Conservation (phyloP, 1,140 invertebrate species). For the Drosophila varians region DNA sequence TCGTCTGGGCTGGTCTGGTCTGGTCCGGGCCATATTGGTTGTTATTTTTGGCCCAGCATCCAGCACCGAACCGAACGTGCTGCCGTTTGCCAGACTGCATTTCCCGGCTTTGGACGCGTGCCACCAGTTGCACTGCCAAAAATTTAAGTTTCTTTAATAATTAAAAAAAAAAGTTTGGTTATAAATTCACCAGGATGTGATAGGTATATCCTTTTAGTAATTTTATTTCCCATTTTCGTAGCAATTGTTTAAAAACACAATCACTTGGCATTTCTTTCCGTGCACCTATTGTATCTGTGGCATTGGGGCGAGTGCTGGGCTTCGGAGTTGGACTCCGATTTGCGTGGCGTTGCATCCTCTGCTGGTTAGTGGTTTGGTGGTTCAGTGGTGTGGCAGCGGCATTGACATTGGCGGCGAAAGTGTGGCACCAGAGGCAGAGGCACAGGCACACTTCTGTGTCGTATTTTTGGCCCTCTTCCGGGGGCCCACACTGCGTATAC, state of each 20-base stretch:
- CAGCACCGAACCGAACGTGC: slow-evolving; percentile 45
- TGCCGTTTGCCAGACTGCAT: slow-evolving; percentile 35
- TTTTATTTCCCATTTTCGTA: no score
- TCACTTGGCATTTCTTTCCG: no score
- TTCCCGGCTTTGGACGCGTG: slow-evolving; percentile 32
- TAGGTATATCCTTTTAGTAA: no score
- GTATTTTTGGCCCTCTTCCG: slow-evolving; percentile 64
- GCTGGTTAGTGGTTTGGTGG: slow-evolving; percentile 17
- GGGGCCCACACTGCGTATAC: slow-evolving; percentile 65
- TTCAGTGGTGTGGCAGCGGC: slow-evolving; percentile 44
- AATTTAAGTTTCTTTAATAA: background rate
- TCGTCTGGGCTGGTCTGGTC: slow-evolving; percentile 13
- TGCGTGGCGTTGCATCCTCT: slow-evolving; percentile 56
- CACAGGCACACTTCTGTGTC: slow-evolving; percentile 36
- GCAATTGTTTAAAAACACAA: no score
- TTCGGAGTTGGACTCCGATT: slow-evolving; percentile 34
- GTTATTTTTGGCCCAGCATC: slow-evolving; percentile 75
- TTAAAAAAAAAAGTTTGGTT: no score
- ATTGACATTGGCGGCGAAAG: slow-evolving; percentile 75
- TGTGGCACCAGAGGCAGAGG: slow-evolving; percentile 75
- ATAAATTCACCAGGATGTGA: no score
- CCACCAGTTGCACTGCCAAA: slow-evolving; percentile 23
- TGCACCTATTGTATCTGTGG: slow-evolving; percentile 57
- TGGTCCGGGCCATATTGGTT: slow-evolving; percentile 22
- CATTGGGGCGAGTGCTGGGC: slow-evolving; percentile 71